Conservation (phyloP, 2,888 invertebrate genomes). For the Lepidonotus clava region DNA sequence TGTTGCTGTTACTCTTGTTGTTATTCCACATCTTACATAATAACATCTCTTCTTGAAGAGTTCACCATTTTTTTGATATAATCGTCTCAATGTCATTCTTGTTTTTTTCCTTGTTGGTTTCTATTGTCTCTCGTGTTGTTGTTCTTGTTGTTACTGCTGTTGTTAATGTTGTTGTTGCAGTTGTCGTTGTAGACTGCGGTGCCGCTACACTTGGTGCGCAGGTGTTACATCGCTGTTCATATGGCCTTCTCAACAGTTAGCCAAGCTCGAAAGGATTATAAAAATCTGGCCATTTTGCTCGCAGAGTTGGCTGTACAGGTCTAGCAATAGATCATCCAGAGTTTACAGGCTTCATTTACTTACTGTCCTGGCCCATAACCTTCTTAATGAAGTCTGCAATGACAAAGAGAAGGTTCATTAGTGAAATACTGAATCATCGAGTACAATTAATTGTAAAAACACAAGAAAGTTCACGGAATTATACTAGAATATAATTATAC, state of each 20-base stretch:
- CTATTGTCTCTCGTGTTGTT: not conserved
- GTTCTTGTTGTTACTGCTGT: not conserved
- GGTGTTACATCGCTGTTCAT: not conserved
- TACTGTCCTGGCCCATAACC: constrained; percentile 87
- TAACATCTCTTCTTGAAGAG: too few relatives aligned
- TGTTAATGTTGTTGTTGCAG: not conserved
- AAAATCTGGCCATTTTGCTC: constrained; percentile 26
- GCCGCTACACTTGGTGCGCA: not conserved
- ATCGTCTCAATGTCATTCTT: not conserved
- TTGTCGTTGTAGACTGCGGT: not conserved
- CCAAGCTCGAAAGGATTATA: constrained; percentile 28
- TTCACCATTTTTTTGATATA: not conserved
- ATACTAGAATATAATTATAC: too few relatives aligned
- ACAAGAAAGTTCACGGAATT: too few relatives aligned
- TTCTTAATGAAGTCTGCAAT: constrained; percentile 94
- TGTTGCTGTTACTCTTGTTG: not conserved
- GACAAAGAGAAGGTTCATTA: constrained; percentile 85
- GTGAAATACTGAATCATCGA: too few relatives aligned
- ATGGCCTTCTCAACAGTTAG: constrained; percentile 22
- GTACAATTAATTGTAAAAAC: too few relatives aligned
- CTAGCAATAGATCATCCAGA: constrained; percentile 8
- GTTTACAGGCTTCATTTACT: constrained; percentile 35
- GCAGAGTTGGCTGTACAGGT: constrained; percentile 54
- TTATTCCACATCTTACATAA: constrained; percentile 2
- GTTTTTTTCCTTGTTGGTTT: not conserved